A percentile compares a stretch with the other conserved stretches of the same genome.
phyloP scores from a whole-genome alignment of 2,888 invertebrate species.

The Charanyca ferruginea region DNA sequence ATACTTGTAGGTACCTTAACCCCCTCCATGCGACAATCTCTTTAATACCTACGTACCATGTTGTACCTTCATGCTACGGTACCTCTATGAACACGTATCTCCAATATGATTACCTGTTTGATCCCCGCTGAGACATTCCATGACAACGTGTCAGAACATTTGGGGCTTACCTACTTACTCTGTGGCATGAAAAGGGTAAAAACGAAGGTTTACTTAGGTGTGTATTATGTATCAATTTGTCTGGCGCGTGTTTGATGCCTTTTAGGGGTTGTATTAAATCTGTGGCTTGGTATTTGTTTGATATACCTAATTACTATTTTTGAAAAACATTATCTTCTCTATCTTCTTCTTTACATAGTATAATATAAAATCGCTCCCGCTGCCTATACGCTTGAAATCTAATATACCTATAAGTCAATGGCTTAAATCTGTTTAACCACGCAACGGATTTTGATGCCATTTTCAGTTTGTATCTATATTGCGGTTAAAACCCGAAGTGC shows the following conservation, averaged over 20 bases:
- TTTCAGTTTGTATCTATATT: no score
- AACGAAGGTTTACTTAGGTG: constrained; percentile 23
- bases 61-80: neutral
- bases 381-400: no score
- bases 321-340: no score
- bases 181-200: constrained; percentile 25
- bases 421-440: no score
- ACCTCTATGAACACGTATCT: constrained; percentile 27
- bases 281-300: neutral
- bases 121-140: constrained; percentile 49
- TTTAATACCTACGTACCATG: neutral
- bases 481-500: no score
- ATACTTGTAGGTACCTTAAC: neutral
- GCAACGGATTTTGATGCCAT: no score
- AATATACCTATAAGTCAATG: no score
- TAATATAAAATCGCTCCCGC: no score
- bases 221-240: constrained; percentile 19
- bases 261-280: neutral
- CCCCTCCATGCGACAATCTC: neutral
- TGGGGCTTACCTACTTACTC: constrained; percentile 49
- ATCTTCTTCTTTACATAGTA: no score
- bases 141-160: constrained; percentile 64
- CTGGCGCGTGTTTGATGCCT: neutral
- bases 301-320: no score
- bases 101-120: constrained; percentile 56